A percentile compares a stretch with the other conserved stretches of the same genome.
Conservation (phyloP, 1,140 invertebrate genomes). For the Drosophila orosa region DNA sequence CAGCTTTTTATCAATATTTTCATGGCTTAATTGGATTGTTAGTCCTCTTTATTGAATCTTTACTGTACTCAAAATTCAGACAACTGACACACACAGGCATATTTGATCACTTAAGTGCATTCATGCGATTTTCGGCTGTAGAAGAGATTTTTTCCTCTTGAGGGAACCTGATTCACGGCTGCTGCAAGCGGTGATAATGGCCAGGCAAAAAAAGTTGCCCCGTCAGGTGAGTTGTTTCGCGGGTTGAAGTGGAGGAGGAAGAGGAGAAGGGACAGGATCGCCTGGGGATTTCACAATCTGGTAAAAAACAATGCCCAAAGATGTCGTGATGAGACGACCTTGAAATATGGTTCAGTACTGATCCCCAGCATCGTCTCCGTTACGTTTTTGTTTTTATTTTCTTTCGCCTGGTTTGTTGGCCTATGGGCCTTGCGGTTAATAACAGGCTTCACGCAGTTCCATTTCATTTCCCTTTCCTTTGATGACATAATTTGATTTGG, state of each 20-base stretch:
- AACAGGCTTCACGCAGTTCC: slow-evolving; percentile 30
- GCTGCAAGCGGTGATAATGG: slow-evolving; percentile 39
- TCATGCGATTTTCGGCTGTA: slow-evolving; percentile 58
- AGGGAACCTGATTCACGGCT: slow-evolving; percentile 63
- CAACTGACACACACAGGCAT: slow-evolving; percentile 13
- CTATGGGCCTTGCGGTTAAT: slow-evolving; percentile 39
- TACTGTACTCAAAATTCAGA: slow-evolving; percentile 19
- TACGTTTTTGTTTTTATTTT: slow-evolving; percentile 52
- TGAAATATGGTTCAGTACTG: slow-evolving; percentile 34
- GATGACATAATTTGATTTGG: slow-evolving; percentile 66
- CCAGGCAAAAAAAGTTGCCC: slow-evolving; percentile 61
- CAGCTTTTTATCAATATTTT: background rate
- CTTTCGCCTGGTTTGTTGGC: slow-evolving; percentile 34
- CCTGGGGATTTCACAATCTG: slow-evolving; percentile 55
- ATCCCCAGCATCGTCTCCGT: slow-evolving; percentile 50
- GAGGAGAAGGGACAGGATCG: slow-evolving; percentile 44
- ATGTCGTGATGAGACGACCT: slow-evolving; percentile 48
- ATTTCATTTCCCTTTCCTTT: slow-evolving; percentile 47
- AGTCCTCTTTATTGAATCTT: background rate
- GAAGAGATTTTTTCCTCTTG: slow-evolving; percentile 48
- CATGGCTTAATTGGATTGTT: background rate
- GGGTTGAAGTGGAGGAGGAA: background rate
- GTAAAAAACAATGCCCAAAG: slow-evolving; percentile 21
- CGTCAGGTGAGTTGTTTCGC: slow-evolving; percentile 54
- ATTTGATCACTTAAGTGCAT: slow-evolving; percentile 32